Percentiles rank a stretch among this genome's conserved stretches.
Conservation (phyloP, 1,140 invertebrate genomes). For the Pogonognathellus flavescens region DNA sequence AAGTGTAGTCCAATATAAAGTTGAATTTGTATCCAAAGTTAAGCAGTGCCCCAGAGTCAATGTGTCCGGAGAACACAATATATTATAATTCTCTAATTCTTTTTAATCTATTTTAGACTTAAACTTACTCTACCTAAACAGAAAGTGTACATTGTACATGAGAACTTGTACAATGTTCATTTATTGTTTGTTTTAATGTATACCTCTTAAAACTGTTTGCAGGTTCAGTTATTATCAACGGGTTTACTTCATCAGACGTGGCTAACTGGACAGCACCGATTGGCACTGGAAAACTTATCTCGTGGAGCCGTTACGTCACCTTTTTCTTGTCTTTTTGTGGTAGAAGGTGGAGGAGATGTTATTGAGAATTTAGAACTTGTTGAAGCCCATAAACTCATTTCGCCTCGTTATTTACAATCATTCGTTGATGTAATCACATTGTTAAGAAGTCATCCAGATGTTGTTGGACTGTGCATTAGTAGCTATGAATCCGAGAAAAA, state of each 20-base stretch:
- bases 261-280: slow-evolving; percentile 89
- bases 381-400: slow-evolving; percentile 88
- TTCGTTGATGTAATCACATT: slow-evolving; percentile 64
- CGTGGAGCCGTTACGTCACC: slow-evolving; percentile 56
- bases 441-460: slow-evolving; percentile 65
- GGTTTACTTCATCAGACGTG: slow-evolving; percentile 84
- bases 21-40: too few species aligned
- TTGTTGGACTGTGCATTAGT: slow-evolving; percentile 62
- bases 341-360: slow-evolving; percentile 81
- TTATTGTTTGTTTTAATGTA: background rate
- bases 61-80: too few species aligned
- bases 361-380: slow-evolving; percentile 86
- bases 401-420: slow-evolving; percentile 73
- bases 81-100: too few species aligned
- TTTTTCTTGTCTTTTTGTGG: slow-evolving; percentile 77
- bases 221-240: slow-evolving; percentile 77
- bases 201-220: too few species aligned
- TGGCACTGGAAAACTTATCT: slow-evolving; percentile 78
- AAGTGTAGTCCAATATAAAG: too few species aligned
- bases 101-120: too few species aligned
- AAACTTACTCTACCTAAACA: too few species aligned
- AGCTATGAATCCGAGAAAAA: slow-evolving; percentile 61
- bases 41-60: too few species aligned
- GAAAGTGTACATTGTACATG: slow-evolving; percentile 45
- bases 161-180: slow-evolving; percentile 43